A percentile compares a stretch with the other conserved stretches of the same genome.
Conservation (phyloP, 2,888 invertebrate species). For the Thalpophila matura region DNA sequence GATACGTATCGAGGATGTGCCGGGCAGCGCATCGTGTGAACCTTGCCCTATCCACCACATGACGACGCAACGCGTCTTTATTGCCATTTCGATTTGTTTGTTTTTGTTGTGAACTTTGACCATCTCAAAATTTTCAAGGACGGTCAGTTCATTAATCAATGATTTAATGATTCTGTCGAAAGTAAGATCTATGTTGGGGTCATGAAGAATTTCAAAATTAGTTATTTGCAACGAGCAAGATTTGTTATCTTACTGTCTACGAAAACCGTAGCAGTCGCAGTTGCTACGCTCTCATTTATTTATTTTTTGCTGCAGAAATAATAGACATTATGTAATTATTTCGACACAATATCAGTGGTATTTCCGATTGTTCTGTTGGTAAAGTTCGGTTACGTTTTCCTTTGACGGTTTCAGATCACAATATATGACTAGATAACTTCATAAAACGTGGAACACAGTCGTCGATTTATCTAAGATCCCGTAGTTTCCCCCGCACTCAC, state of each 20-base stretch:
- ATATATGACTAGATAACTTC: not conserved
- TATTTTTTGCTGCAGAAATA: not conserved
- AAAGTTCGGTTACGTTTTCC: not conserved
- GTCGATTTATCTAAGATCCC: slow-evolving; percentile 35
- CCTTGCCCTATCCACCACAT: slow-evolving; percentile 14
- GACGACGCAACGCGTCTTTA: not conserved
- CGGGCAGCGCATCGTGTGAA: not conserved
- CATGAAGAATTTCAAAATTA: slow-evolving; percentile 3
- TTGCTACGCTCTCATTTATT: slow-evolving; percentile 5
- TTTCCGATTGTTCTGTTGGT: not conserved
- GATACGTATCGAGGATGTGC: slow-evolving; percentile 22
- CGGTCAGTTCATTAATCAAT: not conserved
- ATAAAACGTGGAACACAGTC: slow-evolving; percentile 13
- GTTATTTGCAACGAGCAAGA: not conserved
- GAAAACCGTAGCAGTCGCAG: not conserved
- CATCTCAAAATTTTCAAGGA: slow-evolving; percentile 2
- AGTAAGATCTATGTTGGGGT: not conserved
- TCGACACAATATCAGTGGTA: not conserved
- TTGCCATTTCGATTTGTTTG: not conserved
- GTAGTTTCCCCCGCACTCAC: slow-evolving; percentile 1
- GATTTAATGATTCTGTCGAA: not conserved
- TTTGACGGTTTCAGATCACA: slow-evolving; percentile 2
- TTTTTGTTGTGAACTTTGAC: not conserved
- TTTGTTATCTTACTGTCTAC: not conserved
- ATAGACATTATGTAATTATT: not conserved